These are phyloP conservation scores for Gadus chalcogrammus DNA, from an alignment of 2,113 vertebrate genomes.

Conservation along the genomic window DNA sequence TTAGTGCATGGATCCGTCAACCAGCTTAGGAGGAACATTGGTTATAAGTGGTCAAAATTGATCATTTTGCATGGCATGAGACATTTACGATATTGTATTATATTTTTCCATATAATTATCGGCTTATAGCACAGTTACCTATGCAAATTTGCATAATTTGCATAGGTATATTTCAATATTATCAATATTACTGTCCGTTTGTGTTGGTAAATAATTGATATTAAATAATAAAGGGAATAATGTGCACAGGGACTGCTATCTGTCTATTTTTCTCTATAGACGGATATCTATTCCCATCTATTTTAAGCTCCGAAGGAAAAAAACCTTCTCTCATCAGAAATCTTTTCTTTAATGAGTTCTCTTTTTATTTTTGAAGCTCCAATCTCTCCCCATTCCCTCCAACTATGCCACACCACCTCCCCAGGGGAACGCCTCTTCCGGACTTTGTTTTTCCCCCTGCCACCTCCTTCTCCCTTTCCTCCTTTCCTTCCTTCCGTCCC, in stretches of 20 bases:
- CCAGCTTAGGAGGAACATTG: slow-evolving; percentile 21
- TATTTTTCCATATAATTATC: too few species aligned
- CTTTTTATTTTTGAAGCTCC: neutral
- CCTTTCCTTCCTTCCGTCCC: neutral
- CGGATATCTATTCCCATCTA: too few species aligned
- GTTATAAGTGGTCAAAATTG: neutral
- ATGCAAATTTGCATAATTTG: too few species aligned
- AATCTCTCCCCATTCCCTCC: slow-evolving; percentile 1
- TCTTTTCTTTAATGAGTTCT: neutral
- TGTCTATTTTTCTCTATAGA: too few species aligned
- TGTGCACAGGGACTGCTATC: too few species aligned
- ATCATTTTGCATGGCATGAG: too few species aligned
- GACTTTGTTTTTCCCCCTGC: neutral
- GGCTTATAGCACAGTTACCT: too few species aligned
- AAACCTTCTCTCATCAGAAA: neutral
- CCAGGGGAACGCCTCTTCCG: neutral
- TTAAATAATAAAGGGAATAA: too few species aligned
- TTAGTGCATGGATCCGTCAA: neutral
- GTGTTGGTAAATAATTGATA: too few species aligned
- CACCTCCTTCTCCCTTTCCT: neutral
- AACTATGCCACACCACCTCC: neutral
- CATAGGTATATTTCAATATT: neutral
- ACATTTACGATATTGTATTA: too few species aligned
- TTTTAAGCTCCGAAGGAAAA: too few species aligned
- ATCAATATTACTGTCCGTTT: neutral